These are phyloP conservation scores for Tachuris rubrigastra DNA, from an alignment of 2,113 vertebrate species.

Conservation along the genomic window DNA sequence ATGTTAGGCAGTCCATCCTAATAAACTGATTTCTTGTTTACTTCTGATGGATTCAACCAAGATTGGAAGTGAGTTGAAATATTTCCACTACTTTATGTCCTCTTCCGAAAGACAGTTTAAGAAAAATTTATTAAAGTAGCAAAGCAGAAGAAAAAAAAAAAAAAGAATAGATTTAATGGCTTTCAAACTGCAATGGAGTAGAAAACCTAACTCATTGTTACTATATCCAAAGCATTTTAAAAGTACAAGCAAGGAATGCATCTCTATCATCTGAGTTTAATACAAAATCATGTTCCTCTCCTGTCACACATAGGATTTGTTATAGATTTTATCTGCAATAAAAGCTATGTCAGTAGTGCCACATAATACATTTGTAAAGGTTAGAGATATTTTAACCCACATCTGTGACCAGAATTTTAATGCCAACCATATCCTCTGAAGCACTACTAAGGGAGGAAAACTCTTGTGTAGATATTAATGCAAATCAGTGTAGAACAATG, in stretches of 20 bases:
- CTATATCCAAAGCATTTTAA: constrained; percentile 60
- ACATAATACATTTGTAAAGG: constrained; percentile 78
- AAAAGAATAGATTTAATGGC: constrained; percentile 29
- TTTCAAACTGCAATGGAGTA: constrained; percentile 21
- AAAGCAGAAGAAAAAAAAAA: neutral
- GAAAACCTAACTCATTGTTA: constrained; percentile 50
- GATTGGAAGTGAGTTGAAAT: constrained; percentile 41
- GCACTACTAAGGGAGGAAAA: constrained; percentile 39
- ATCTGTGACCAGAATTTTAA: constrained; percentile 76
- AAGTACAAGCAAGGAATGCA: constrained; percentile 61
- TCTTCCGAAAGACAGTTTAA: constrained; percentile 26
- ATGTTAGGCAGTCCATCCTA: neutral
- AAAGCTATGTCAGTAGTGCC: constrained; percentile 71
- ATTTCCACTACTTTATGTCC: neutral
- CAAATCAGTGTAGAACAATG: constrained; percentile 62
- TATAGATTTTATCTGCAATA: constrained; percentile 78
- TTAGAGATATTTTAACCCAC: constrained; percentile 76
- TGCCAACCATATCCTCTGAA: constrained; percentile 57
- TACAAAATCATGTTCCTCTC: constrained; percentile 71
- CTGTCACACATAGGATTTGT: constrained; percentile 73
- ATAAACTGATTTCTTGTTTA: constrained; percentile 13
- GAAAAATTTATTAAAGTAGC: constrained; percentile 41
- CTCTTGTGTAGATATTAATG: constrained; percentile 64
- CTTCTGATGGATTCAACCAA: constrained; percentile 44
- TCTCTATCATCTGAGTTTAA: constrained; percentile 72